Percentiles rank a stretch among this genome's conserved stretches.
phyloP scores from a whole-genome alignment of 2,113 vertebrate genomes.

The Apeltes quadracus region DNA sequence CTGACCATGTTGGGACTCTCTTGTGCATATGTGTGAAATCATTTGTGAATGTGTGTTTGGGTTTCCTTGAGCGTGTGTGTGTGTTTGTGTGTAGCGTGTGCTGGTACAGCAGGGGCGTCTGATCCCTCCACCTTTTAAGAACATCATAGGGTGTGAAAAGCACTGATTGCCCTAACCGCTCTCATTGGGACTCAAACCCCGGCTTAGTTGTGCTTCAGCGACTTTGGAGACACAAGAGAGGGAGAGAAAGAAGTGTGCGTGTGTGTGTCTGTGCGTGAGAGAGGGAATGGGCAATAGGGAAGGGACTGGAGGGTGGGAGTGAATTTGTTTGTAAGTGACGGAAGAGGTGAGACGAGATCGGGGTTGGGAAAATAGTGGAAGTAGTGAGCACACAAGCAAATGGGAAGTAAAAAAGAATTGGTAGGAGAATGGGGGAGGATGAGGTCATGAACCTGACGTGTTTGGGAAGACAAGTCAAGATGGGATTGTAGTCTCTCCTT shows the following conservation, averaged over 20 bases:
- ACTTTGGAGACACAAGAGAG: conserved; percentile 75
- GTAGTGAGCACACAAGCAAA: conserved; percentile 44
- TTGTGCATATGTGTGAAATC: conserved; percentile 19
- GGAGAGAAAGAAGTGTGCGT: conserved; percentile 25
- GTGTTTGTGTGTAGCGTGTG: conserved; percentile 30
- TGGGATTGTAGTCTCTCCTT: conserved; percentile 1
- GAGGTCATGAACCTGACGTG: neutral
- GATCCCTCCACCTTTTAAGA: conserved; percentile 81
- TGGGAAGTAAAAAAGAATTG: conserved; percentile 6
- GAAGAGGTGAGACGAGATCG: conserved; percentile 43
- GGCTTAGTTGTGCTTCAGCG: conserved; percentile 80
- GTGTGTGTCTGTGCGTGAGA: conserved; percentile 17
- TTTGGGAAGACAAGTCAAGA: conserved; percentile 7
- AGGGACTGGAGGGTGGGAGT: conserved; percentile 30
- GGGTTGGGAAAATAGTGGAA: conserved; percentile 20
- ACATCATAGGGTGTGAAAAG: conserved; percentile 82
- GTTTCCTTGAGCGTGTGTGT: conserved; percentile 1
- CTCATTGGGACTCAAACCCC: conserved; percentile 79
- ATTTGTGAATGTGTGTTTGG: conserved; percentile 25
- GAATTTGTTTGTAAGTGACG: conserved; percentile 52
- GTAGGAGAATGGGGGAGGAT: neutral
- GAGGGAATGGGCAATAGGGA: conserved; percentile 36
- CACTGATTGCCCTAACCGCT: conserved; percentile 79
- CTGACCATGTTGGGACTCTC: conserved; percentile 8
- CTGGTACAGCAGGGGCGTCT: conserved; percentile 71